Base-by-base conservation (phyloP, 2,888 invertebrate species). In the Metacarcinus magister region DNA sequence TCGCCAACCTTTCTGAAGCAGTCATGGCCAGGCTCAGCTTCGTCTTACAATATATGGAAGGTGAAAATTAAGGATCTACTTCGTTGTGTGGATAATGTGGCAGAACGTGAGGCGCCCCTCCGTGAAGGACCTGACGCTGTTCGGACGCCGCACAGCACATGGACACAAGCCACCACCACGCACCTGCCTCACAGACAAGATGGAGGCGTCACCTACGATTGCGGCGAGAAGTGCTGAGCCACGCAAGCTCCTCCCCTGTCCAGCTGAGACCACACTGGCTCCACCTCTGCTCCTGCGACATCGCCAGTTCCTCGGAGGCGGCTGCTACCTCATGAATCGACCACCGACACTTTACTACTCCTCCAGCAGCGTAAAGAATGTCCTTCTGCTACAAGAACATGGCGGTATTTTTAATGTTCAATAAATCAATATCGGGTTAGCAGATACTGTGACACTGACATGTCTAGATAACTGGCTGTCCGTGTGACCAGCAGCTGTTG, bases 121-220 rank as follows among this genome's bases (percentile, higher is more conserved):
- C 87, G 87, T 39, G 87, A 39, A 39, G 87, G 19, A 87, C 87
- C 87, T 87, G 87, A 87, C 39, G 87, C 39, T 32, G 87, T 3
- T 23, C 87, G 87, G 32, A 39, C 87, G 87, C 10, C 39, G 87
- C 87, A 87, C 87, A 16, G 39, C 87, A 39, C 87, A 87, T 16
- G 32, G 87, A 87, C 87, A 32, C 87, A 23, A 2, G 16, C 39
- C 87, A 87, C 87, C 39, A 87, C 87, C 39, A 8, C 4, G 39
- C 87, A 87, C 87, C 87, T 87, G 87, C 87, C 87, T 87, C 87
- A 39, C 87, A 39, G 19, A 87, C 87, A 87, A 87, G 39, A 87
- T 87, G 87, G 87, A 87, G 87, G 87, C 39, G 87, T 87, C 19
- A 87, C 87, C 39, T 87, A 39, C 16, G 75, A 23, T n/a, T n/a